Conservation (phyloP, 2,113 vertebrate genomes). For the Ifrita kowaldi region DNA sequence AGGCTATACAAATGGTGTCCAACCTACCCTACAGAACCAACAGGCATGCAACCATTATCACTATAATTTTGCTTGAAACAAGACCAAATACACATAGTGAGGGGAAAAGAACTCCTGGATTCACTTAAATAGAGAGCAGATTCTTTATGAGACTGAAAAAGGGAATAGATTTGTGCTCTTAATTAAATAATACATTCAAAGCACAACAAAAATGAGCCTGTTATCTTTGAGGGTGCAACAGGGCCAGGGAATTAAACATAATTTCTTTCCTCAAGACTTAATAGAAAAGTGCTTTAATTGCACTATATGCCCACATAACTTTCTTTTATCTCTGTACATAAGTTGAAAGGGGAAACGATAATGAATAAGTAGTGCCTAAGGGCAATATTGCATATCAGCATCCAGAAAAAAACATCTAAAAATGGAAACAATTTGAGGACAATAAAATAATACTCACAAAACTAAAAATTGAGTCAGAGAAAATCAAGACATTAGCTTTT, state of each 20-base stretch:
- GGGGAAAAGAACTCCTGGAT: background rate
- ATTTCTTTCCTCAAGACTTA: background rate
- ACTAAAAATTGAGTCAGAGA: background rate
- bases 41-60: background rate
- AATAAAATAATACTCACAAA: background rate
- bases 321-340: background rate
- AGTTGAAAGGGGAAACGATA: background rate
- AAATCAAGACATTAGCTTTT: background rate
- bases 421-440: background rate
- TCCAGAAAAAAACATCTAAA: background rate
- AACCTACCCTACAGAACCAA: background rate
- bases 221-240: fast-evolving
- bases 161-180: background rate
- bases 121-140: background rate
- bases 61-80: background rate
- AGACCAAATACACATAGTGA: background rate
- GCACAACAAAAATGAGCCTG: background rate
- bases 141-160: background rate
- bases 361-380: background rate
- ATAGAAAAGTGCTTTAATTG: background rate
- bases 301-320: background rate
- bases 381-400: background rate
- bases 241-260: background rate
- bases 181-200: background rate
- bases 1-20: background rate